Conservation (phyloP, 2,888 invertebrate species). For the Amphipyra tragopoginis region DNA sequence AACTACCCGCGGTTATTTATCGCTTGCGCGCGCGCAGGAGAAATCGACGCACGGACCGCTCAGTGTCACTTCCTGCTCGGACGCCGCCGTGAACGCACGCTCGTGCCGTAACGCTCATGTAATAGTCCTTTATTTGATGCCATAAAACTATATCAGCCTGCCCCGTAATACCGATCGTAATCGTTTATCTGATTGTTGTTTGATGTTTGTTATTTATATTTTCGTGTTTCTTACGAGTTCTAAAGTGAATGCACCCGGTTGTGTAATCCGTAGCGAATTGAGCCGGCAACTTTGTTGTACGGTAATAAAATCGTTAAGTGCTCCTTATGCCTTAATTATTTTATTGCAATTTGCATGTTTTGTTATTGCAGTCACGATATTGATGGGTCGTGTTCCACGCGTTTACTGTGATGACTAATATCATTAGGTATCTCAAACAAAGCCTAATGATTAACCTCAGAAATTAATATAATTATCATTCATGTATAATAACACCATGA, state of each 20-base stretch:
- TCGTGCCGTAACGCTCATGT: slow-evolving; percentile 64
- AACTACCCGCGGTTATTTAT: slow-evolving; percentile 87
- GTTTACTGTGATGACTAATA: slow-evolving; percentile 36
- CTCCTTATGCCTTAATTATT: slow-evolving; percentile 54
- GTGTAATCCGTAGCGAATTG: slow-evolving; percentile 43
- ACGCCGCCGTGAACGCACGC: slow-evolving; percentile 71
- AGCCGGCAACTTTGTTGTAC: slow-evolving; percentile 44
- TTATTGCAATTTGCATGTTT: slow-evolving; percentile 52
- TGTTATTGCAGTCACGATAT: slow-evolving; percentile 53
- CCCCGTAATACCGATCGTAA: slow-evolving; percentile 57
- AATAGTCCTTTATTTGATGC: slow-evolving; percentile 77
- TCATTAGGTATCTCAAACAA: slow-evolving; percentile 21
- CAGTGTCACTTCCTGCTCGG: slow-evolving; percentile 80
- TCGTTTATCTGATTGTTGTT: slow-evolving; percentile 65
- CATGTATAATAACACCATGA: background rate
- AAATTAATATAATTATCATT: slow-evolving; percentile 6
- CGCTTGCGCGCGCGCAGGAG: slow-evolving; percentile 64
- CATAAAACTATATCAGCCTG: slow-evolving; percentile 75
- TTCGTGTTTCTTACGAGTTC: slow-evolving; percentile 41
- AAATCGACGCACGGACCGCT: slow-evolving; percentile 67
- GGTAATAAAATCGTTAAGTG: slow-evolving; percentile 53
- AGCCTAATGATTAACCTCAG: slow-evolving; percentile 20
- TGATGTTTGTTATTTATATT: slow-evolving; percentile 60
- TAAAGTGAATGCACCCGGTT: slow-evolving; percentile 48
- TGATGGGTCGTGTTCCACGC: slow-evolving; percentile 51